phyloP scores from a whole-genome alignment of 2,113 vertebrate genomes.

The Paralichthys olivaceus region DNA sequence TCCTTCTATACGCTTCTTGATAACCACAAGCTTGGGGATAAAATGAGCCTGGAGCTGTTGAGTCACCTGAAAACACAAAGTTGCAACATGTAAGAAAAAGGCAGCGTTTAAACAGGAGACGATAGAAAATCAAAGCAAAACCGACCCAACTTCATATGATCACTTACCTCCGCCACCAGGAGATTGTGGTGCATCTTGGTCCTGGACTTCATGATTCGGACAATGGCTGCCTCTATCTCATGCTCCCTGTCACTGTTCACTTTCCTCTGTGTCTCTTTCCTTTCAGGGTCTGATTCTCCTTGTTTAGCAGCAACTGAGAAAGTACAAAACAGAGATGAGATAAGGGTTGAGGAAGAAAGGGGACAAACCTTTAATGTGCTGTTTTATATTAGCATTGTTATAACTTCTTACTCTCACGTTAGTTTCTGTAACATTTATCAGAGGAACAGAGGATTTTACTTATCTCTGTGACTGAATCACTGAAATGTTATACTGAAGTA shows the following conservation, averaged over 20 bases:
- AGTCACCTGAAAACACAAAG: conserved; percentile 87
- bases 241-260: conserved; percentile 99
- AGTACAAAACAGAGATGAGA: not conserved
- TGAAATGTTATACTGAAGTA: too few relatives aligned
- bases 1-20: conserved; percentile 99
- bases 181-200: conserved; percentile 99
- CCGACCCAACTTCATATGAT: not conserved
- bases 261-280: conserved; percentile 97
- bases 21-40: conserved; percentile 96
- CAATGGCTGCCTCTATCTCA: conserved; percentile 98
- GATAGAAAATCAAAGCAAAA: not conserved
- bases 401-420: too few relatives aligned
- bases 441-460: too few relatives aligned
- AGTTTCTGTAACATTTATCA: too few relatives aligned
- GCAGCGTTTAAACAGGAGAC: not conserved
- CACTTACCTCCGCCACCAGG: conserved; percentile 93
- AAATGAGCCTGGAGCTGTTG: conserved; percentile 96
- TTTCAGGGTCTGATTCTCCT: conserved; percentile 95
- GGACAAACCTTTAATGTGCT: not conserved
- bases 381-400: too few relatives aligned
- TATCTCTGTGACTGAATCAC: too few relatives aligned
- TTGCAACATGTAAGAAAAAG: not conserved
- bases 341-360: not conserved
- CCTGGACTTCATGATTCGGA: conserved; percentile 98
- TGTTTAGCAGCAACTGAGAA: conserved; percentile 95